These are phyloP conservation scores for Colletes gigas DNA, from an alignment of 1,140 invertebrate species.

Conservation along the genomic window DNA sequence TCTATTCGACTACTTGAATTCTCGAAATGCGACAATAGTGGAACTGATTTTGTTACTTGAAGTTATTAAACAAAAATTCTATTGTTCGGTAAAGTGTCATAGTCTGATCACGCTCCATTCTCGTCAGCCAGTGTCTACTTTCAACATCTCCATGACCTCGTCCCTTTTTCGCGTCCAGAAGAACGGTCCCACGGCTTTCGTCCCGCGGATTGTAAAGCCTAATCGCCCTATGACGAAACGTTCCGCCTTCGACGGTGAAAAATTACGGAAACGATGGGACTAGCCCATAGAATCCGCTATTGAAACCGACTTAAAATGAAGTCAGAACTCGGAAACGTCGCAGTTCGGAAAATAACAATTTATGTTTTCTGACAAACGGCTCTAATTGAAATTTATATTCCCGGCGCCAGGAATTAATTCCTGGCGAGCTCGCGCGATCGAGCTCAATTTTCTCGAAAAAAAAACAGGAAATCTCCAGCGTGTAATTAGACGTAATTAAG, in stretches of 20 bases:
- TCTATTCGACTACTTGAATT: no score
- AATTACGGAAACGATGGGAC: conserved; percentile 19
- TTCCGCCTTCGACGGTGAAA: conserved; percentile 9
- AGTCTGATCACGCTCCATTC: not conserved
- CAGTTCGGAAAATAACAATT: no score
- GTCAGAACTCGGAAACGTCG: no score
- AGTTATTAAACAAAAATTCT: not conserved
- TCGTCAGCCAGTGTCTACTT: not conserved
- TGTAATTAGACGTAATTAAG: conserved; percentile 79
- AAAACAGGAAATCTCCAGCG: not conserved
- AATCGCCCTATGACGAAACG: conserved; percentile 29
- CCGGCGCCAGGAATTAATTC: no score
- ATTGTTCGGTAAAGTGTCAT: not conserved
- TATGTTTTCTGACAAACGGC: no score
- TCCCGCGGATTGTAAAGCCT: conserved; percentile 8
- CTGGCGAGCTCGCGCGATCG: no score
- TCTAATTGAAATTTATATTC: no score
- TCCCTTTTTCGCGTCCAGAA: conserved; percentile 1
- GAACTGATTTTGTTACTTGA: no score
- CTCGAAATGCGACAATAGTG: no score
- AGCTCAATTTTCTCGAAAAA: no score
- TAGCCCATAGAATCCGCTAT: no score
- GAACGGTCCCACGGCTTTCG: conserved; percentile 8
- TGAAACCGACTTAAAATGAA: no score
- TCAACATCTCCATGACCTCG: not conserved